These are phyloP conservation scores for Agrochola lota DNA, from an alignment of 2,888 invertebrate genomes.

Conservation along the genomic window DNA sequence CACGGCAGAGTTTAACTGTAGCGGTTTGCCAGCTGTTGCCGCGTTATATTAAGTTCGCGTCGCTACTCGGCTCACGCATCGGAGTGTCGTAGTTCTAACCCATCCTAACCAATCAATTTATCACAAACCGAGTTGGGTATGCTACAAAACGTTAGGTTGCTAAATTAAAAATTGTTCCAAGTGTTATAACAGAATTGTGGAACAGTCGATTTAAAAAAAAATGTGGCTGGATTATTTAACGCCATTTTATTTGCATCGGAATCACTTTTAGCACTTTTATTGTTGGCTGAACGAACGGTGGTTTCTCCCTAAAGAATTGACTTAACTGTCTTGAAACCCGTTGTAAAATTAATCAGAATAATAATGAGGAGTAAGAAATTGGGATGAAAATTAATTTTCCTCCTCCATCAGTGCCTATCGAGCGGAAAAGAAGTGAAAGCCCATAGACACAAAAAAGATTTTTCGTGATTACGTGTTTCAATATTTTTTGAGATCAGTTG, in stretches of 20 bases:
- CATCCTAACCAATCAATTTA: slow-evolving; percentile 10
- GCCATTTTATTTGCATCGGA: slow-evolving; percentile 1
- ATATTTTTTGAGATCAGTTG: slow-evolving; percentile 15
- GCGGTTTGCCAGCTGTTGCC: slow-evolving; percentile 19
- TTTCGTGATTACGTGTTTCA: slow-evolving; percentile 7
- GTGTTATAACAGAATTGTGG: too few relatives aligned
- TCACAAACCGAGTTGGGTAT: slow-evolving; percentile 1
- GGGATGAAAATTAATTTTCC: slow-evolving; percentile 28
- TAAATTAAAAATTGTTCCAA: too few relatives aligned
- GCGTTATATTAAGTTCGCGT: background rate
- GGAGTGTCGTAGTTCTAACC: slow-evolving; percentile 8
- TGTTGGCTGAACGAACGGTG: background rate
- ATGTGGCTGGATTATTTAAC: background rate
- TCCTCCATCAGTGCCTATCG: background rate
- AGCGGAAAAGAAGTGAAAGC: slow-evolving; percentile 1
- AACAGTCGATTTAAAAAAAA: too few relatives aligned
- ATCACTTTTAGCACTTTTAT: slow-evolving; percentile 2
- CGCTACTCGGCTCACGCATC: background rate
- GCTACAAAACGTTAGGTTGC: background rate
- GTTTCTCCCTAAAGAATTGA: slow-evolving; percentile 12
- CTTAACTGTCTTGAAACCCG: slow-evolving; percentile 31
- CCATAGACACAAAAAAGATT: slow-evolving; percentile 4
- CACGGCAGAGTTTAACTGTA: background rate
- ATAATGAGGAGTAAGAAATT: slow-evolving; percentile 20
- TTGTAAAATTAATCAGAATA: slow-evolving; percentile 43